Conservation (phyloP, 2,888 invertebrate genomes). For the Rugalucina vietnamica region DNA sequence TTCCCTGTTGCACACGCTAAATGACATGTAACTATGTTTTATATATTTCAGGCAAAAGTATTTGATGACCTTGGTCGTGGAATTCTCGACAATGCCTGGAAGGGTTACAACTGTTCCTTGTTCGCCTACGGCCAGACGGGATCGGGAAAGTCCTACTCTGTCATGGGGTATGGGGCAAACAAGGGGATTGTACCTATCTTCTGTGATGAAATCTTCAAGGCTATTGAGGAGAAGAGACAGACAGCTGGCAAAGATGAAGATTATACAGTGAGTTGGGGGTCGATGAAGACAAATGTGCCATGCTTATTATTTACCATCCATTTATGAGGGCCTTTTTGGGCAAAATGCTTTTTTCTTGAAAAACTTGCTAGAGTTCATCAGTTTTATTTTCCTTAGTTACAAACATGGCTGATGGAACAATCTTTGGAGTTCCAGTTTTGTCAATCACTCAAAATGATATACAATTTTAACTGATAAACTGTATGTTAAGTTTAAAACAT, state of each 20-base stretch:
- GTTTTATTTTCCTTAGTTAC: too few relatives aligned
- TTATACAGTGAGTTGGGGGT: conserved; percentile 43
- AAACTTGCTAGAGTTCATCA: too few relatives aligned
- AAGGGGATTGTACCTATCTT: conserved; percentile 79
- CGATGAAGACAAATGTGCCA: too few relatives aligned
- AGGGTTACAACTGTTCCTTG: conserved; percentile 81
- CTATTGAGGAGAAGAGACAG: conserved; percentile 75
- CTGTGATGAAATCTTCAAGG: conserved; percentile 80
- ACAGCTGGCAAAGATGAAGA: conserved; percentile 67
- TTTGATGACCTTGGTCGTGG: conserved; percentile 80
- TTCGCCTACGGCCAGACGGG: conserved; percentile 83
- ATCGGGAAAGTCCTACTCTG: conserved; percentile 81
- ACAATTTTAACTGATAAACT: too few relatives aligned
- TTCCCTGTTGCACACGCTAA: too few relatives aligned
- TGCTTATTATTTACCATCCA: too few relatives aligned
- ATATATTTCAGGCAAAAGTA: conserved; percentile 68
- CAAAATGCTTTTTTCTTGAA: too few relatives aligned
- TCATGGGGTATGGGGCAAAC: conserved; percentile 80
- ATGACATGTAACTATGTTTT: conserved; percentile 9
- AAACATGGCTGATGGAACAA: too few relatives aligned
- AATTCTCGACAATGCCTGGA: conserved; percentile 81
- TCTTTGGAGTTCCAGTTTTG: too few relatives aligned
- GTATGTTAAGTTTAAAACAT: too few relatives aligned
- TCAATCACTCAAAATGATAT: too few relatives aligned
- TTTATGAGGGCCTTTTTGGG: too few relatives aligned